phyloP scores from a whole-genome alignment of 2,888 invertebrate species.

The Ectemnius continuus region DNA sequence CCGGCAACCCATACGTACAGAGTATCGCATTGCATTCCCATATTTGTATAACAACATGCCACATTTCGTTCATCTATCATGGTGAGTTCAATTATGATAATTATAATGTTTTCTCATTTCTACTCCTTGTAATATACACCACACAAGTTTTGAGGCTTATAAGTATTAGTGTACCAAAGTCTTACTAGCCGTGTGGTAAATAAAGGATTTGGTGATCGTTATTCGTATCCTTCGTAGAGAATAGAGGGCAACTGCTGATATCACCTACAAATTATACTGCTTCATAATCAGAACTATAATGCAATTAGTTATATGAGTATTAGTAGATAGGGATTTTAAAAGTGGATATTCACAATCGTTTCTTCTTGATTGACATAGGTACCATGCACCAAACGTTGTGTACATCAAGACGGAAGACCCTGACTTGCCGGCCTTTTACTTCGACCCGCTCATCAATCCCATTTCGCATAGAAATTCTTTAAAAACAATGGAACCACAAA shows the following conservation, averaged over 20 bases:
- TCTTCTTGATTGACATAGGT: conserved; percentile 82
- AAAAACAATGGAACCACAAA: conserved; percentile 90
- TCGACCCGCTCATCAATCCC: conserved; percentile 99
- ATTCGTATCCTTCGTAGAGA: conserved; percentile 80
- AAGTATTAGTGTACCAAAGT: conserved; percentile 59
- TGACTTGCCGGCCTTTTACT: conserved; percentile 99
- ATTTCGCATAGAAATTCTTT: conserved; percentile 96
- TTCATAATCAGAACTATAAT: neutral
- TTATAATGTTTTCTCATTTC: neutral
- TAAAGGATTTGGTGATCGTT: conserved; percentile 77
- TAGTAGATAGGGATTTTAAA: neutral
- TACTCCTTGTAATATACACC: conserved; percentile 40
- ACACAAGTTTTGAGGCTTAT: conserved; percentile 77
- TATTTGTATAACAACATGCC: conserved; percentile 99
- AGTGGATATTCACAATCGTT: conserved; percentile 3
- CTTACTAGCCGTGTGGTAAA: conserved; percentile 83
- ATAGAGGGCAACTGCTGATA: conserved; percentile 80
- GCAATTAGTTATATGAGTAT: neutral
- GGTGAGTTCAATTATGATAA: conserved; percentile 83
- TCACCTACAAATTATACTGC: conserved; percentile 77
- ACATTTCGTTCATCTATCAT: conserved; percentile 98
- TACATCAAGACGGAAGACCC: conserved; percentile 99
- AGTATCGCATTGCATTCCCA: conserved; percentile 99
- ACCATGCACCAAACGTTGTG: conserved; percentile 99
- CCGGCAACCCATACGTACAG: conserved; percentile 98